Base-by-base conservation (phyloP, 1,140 invertebrate species). In the Conus ventricosus region DNA sequence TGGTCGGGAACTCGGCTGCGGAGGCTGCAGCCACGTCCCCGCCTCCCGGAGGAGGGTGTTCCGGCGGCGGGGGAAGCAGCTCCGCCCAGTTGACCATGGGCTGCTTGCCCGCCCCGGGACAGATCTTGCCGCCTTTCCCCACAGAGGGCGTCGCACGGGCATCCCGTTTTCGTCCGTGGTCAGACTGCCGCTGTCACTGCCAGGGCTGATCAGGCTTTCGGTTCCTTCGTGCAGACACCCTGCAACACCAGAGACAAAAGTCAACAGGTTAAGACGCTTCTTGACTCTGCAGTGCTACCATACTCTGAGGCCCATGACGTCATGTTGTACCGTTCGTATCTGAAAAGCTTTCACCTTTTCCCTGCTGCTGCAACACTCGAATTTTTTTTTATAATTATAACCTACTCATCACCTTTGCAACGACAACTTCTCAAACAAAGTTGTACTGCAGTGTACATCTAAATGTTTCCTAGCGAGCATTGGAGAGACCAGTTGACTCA, bases 1-100 rank as follows among this genome's bases (percentile, higher is more conserved):
- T 89, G 89, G 88, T 90, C 13, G 91, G 93, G 53, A 91, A 94
- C 75, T 93, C 93, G 27, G 91, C 90, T 27, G 92, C 91, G 51
- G 92, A 91, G 78, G 51, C 23, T 10, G 11, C 23, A 11, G 80
- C 27, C 13, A 71, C 23, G 6, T 20, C 13, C 11, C 7, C 67
- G 63, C 95, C 94, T 85, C 92, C 94, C 0, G 97, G 97, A 6
- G 97, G 97, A 17, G 97, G 97, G 94, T 97, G 97, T 90, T 97
- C 97, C 0, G 97, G 97, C 2, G 97, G 97, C 78, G 97, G 97
- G 13, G 97, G 97, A 54, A 97, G 95, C 75, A 94, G 89, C 83
- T 97, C 97, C 25, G 96, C 97, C 97, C 97, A 97, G 94, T 97
- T 97, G 0, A 97, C 96, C 88, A 97, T 95, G 5, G 92, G 89